phyloP scores from a whole-genome alignment of 2,888 invertebrate species.

The Noctua comes region DNA sequence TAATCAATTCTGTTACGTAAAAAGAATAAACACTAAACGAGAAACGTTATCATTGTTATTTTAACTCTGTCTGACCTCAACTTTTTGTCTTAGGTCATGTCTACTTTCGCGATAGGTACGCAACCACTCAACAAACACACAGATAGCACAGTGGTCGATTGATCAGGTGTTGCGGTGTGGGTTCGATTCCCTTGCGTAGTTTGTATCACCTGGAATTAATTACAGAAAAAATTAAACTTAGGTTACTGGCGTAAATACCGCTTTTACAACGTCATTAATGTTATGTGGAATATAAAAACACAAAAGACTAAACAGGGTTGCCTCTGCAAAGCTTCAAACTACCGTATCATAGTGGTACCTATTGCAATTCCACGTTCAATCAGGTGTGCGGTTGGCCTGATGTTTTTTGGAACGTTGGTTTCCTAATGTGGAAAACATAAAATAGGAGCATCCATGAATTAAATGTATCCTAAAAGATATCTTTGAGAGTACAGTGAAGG shows the following conservation, averaged over 20 bases:
- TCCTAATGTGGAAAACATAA: too few relatives aligned
- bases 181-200: not conserved
- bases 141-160: not conserved
- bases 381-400: too few relatives aligned
- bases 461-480: not conserved
- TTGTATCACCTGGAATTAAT: not conserved
- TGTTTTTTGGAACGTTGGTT: too few relatives aligned
- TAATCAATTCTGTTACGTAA: too few relatives aligned
- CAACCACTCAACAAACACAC: not conserved
- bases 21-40: too few relatives aligned
- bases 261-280: not conserved
- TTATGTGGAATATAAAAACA: not conserved
- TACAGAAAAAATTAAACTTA: not conserved
- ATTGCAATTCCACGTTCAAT: not conserved
- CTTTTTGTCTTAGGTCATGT: constrained; percentile 43
- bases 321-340: too few relatives aligned
- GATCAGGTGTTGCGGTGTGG: not conserved
- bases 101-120: constrained; percentile 25
- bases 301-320: too few relatives aligned
- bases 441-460: not conserved
- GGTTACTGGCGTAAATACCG: not conserved
- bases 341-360: too few relatives aligned
- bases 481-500: too few relatives aligned
- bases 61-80: constrained; percentile 40
- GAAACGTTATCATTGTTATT: constrained; percentile 29